Base-by-base conservation (phyloP, 2,888 invertebrate species). In the Margaritifera margaritifera region DNA sequence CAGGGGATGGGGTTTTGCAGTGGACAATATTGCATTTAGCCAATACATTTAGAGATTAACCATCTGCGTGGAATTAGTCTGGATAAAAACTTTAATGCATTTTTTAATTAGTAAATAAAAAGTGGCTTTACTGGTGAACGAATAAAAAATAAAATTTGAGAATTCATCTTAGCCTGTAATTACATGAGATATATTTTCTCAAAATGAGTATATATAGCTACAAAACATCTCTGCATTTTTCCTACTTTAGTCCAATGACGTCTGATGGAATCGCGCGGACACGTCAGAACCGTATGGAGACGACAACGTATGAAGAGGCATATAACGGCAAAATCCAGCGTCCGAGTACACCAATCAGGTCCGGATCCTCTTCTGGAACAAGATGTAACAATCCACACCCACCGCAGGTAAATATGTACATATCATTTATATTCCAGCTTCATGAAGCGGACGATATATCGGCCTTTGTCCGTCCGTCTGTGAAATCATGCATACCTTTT, bases 341-440 rank as follows among this genome's bases (percentile, higher is more conserved):
- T 27, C 82, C 81, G 1, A 66, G 78, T 25, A 68, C 77, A 2
- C 84, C 82, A 8, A 68, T 80, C 24, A 78, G 86, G 59, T 75
- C 81, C 24, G 86, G 84, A 18, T 78, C 84, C 4, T 71, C 86
- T 20, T 86, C 85, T 18, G 86, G 86, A 24, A 66, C 76, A 42
- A 70, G 86, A 42, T 78, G 74, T 59, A 82, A 87, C 71, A 87
- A 84, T 50, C 87, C 87, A 22, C 87, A 87, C 64, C 88, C 88
- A 59, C 65, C 75, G 50, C 73, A 87, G 84, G 87, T 87, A 74
- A 56, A 69, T 50, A 24, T 59, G 11, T 59, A 25, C 4, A 60
- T 54, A 6, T 52, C n/a, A 11, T 25, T 25, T 52, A 51, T 51
- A 25, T 20, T 42, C 42, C 42, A 8, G 15, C 42, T 3, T 42